Percentiles rank a stretch among this genome's conserved stretches.
Conservation (phyloP, 2,888 invertebrate genomes). For the Acleris holmiana region DNA sequence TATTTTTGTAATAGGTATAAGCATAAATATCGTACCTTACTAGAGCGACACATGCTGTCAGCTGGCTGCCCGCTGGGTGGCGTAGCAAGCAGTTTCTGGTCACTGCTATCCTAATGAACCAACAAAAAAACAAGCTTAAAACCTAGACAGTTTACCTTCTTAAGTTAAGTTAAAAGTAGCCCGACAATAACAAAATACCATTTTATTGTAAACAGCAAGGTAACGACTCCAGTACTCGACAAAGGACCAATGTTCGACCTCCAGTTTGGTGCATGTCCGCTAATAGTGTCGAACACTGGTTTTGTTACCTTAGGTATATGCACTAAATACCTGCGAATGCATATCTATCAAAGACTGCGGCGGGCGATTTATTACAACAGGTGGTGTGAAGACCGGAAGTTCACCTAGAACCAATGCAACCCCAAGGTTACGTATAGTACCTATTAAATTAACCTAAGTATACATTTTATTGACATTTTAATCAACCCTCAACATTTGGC, state of each 20-base stretch:
- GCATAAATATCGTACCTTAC: conserved; percentile 48
- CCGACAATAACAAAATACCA: too few relatives aligned
- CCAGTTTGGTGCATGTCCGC: too few relatives aligned
- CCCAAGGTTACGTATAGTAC: not conserved
- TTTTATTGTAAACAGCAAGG: not conserved
- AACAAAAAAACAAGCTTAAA: conserved; percentile 2
- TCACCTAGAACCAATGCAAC: conserved; percentile 57
- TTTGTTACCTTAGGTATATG: too few relatives aligned
- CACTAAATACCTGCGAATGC: conserved; percentile 69
- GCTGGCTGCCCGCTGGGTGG: conserved; percentile 52
- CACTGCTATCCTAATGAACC: conserved; percentile 52
- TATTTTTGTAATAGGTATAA: not conserved
- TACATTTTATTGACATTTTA: too few relatives aligned
- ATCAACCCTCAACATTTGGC: too few relatives aligned
- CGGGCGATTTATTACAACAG: conserved; percentile 77
- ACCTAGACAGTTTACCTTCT: too few relatives aligned
- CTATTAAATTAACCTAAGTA: not conserved
- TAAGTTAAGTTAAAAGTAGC: too few relatives aligned
- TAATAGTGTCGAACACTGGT: too few relatives aligned
- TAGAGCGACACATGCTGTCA: conserved; percentile 52
- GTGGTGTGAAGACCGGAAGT: conserved; percentile 75
- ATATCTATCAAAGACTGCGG: conserved; percentile 73
- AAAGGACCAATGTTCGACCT: too few relatives aligned
- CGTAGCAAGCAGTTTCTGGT: conserved; percentile 53
- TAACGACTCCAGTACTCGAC: too few relatives aligned